phyloP scores from a whole-genome alignment of 2,888 invertebrate genomes.

The Hypselothyrea guttata region DNA sequence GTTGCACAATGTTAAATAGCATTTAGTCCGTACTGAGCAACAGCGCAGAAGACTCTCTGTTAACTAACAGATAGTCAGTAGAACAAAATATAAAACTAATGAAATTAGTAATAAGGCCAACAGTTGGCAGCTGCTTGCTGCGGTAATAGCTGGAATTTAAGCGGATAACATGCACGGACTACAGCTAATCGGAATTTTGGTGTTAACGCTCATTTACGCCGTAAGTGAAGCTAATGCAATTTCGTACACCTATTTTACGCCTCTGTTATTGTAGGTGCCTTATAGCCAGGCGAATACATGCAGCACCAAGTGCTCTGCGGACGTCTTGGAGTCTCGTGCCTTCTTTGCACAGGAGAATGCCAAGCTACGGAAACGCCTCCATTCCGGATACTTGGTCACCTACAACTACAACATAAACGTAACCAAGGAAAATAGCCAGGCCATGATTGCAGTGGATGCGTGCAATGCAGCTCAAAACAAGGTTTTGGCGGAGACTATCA shows the following conservation, averaged over 20 bases:
- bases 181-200: conserved; percentile 3
- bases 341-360: conserved; percentile 85
- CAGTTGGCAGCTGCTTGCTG: no score
- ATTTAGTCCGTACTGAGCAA: no score
- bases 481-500: conserved; percentile 63
- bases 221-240: conserved; percentile 18
- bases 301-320: conserved; percentile 54
- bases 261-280: conserved; percentile 41
- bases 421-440: conserved; percentile 87
- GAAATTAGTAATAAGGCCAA: no score
- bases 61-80: no score
- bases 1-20: no score
- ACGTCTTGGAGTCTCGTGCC: conserved; percentile 83
- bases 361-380: conserved; percentile 84
- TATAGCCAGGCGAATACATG: conserved; percentile 10
- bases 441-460: conserved; percentile 77
- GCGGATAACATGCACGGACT: conserved; percentile 23
- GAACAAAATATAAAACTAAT: no score
- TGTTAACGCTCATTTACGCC: conserved; percentile 4
- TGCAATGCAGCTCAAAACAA: conserved; percentile 78
- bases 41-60: no score
- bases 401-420: conserved; percentile 90
- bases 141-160: no score
- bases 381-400: conserved; percentile 83
- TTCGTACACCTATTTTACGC: not conserved